Evolutionary conservation across 2,113 vertebrate genomes (phyloP).

Genomic region (Willisornis vidua): DNA sequence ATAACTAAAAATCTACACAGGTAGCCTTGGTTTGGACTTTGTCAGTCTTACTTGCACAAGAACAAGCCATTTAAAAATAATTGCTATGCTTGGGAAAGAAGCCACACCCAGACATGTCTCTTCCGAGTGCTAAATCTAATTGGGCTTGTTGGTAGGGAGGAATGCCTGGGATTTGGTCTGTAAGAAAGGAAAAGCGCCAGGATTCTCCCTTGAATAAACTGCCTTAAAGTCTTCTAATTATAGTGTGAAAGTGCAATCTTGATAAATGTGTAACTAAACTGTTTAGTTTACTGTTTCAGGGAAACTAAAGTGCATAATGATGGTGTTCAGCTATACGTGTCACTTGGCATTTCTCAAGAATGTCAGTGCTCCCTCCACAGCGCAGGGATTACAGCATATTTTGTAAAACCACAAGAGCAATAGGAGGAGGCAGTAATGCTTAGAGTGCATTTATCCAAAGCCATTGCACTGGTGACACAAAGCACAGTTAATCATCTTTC

Average conservation of each 20-base stretch:
- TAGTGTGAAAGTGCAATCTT: not conserved
- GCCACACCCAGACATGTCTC: not conserved
- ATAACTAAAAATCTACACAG: not conserved
- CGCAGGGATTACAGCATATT: not conserved
- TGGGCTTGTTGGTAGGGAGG: not conserved
- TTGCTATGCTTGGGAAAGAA: not conserved
- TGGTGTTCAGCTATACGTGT: not conserved
- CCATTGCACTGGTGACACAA: not conserved
- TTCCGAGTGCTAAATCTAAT: not conserved
- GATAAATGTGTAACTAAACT: not conserved
- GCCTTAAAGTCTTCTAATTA: not conserved
- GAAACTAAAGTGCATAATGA: not conserved
- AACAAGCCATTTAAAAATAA: not conserved
- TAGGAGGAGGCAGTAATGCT: not conserved
- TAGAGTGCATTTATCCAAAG: not conserved
- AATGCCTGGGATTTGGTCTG: not conserved
- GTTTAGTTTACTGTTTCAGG: not conserved
- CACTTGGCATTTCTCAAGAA: not conserved
- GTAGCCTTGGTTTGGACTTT: not conserved
- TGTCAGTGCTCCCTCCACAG: not conserved
- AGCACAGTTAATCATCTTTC: not conserved
- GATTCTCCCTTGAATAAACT: not conserved
- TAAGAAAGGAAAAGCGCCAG: not conserved
- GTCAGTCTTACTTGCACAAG: not conserved
- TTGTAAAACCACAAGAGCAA: not conserved